Conservation (phyloP, 2,113 vertebrate species). For the Planiliza haematocheilus region DNA sequence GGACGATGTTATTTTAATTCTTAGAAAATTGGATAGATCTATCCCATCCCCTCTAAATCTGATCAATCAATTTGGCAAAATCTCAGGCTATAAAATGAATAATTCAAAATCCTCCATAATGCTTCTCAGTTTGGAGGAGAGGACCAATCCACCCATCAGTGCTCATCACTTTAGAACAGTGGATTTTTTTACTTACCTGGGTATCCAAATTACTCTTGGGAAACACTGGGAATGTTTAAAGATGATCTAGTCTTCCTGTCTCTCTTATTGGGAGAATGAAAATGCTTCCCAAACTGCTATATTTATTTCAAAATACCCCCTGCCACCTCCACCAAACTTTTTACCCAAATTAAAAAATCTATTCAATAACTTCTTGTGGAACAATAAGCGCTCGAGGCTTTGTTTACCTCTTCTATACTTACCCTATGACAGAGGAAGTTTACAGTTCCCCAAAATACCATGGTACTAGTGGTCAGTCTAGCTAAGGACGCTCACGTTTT, state of each 20-base stretch:
- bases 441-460: too few species aligned
- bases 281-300: too few species aligned
- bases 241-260: too few species aligned
- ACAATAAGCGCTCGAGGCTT: too few species aligned
- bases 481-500: neutral
- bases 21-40: conserved; percentile 1
- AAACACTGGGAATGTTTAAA: too few species aligned
- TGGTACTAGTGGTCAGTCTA: too few species aligned
- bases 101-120: neutral
- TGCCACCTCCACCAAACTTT: too few species aligned
- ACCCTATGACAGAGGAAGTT: too few species aligned
- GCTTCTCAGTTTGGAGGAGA: neutral
- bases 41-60: neutral
- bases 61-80: neutral
- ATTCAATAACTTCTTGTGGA: too few species aligned
- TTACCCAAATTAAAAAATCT: too few species aligned
- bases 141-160: neutral
- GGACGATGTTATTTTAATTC: neutral
- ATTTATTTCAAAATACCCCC: too few species aligned
- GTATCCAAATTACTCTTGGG: neutral
- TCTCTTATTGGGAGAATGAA: neutral
- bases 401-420: too few species aligned
- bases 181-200: neutral
- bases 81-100: neutral
- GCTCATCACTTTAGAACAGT: neutral